These are phyloP conservation scores for Sylvicola cinctus DNA, from an alignment of 2,888 invertebrate genomes.

Conservation along the genomic window DNA sequence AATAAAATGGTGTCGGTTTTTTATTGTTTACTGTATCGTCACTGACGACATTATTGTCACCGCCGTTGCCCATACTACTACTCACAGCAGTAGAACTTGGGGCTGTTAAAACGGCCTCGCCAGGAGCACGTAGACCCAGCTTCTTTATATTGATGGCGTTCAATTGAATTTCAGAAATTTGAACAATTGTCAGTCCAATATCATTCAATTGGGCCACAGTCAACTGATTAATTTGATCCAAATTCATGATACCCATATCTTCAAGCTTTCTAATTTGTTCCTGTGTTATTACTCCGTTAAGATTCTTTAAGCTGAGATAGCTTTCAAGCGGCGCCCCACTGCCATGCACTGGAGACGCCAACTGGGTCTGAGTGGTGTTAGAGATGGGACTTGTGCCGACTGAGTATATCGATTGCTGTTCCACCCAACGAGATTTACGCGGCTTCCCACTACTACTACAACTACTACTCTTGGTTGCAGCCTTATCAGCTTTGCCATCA, in stretches of 20 bases:
- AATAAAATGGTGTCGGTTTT: too few relatives aligned
- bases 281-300: constrained; percentile 32
- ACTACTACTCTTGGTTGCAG: constrained; percentile 3
- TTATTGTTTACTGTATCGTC: too few relatives aligned
- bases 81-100: neutral
- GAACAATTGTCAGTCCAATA: constrained; percentile 35
- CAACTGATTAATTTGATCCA: constrained; percentile 37
- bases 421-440: constrained; percentile 23
- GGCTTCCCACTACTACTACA: constrained; percentile 13
- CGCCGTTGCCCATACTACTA: neutral
- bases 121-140: constrained; percentile 26
- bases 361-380: neutral
- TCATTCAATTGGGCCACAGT: constrained; percentile 37
- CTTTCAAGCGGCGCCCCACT: too few relatives aligned
- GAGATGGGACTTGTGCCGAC: constrained; percentile 1
- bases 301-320: constrained; percentile 32
- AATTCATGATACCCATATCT: constrained; percentile 36
- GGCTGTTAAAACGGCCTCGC: neutral
- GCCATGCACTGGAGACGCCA: too few relatives aligned
- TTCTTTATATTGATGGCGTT: constrained; percentile 38
- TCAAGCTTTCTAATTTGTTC: constrained; percentile 36
- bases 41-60: too few relatives aligned
- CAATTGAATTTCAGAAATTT: constrained; percentile 38
- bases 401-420: constrained; percentile 7
- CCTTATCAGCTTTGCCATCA: constrained; percentile 5